Evolutionary conservation across 2,113 vertebrate species (phyloP).

Genomic region (Penelope pileata): DNA sequence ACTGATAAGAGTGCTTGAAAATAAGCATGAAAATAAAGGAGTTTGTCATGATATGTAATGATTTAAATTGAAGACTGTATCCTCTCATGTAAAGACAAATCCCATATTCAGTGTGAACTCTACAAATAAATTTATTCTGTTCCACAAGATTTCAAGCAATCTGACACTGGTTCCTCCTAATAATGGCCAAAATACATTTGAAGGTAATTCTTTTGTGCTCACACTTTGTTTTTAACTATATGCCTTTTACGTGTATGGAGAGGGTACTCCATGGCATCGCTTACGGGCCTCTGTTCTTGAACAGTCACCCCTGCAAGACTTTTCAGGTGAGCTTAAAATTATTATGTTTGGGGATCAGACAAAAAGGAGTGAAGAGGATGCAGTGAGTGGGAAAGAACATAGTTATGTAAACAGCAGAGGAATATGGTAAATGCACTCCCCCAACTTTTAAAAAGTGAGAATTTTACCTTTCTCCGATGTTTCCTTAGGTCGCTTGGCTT

Average conservation of each 20-base stretch:
- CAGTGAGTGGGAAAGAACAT: not conserved
- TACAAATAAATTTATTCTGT: not conserved
- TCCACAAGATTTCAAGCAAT: not conserved
- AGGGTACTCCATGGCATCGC: not conserved
- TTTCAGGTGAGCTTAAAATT: not conserved
- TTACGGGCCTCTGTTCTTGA: not conserved
- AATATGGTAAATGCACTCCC: not conserved
- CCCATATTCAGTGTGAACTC: not conserved
- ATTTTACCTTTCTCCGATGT: slow-evolving; percentile 95
- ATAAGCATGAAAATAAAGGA: not conserved
- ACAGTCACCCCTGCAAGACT: not conserved
- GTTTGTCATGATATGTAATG: not conserved
- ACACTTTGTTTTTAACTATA: not conserved
- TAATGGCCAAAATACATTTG: not conserved
- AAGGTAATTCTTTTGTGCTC: not conserved
- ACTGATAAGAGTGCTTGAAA: not conserved
- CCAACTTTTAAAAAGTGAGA: not conserved
- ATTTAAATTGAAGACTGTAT: not conserved
- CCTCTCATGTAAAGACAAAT: not conserved
- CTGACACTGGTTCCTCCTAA: not conserved
- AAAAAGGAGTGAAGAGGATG: not conserved
- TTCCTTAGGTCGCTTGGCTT: slow-evolving; percentile 98
- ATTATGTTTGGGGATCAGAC: not conserved
- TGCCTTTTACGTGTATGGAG: not conserved
- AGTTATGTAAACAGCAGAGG: not conserved